Conservation (phyloP, 2,113 vertebrate genomes). For the Lutjanus erythropterus region DNA sequence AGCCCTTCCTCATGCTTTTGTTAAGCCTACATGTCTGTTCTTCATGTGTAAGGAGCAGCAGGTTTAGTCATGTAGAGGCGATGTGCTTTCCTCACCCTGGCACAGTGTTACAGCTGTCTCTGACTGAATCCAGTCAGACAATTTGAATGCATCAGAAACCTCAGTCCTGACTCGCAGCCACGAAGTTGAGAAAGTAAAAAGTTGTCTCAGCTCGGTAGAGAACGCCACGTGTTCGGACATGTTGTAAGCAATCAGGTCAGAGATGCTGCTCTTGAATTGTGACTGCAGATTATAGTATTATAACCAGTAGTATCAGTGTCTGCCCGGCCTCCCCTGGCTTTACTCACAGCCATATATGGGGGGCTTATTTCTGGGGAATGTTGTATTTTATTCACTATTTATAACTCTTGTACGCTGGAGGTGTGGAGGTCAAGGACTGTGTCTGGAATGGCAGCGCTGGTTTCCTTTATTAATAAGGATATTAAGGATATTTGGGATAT, state of each 20-base stretch:
- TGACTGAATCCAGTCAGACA: background rate
- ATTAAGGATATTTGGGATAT: no score
- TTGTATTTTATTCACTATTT: background rate
- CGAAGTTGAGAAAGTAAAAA: background rate
- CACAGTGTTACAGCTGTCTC: background rate
- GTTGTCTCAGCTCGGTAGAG: background rate
- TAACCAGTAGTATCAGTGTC: conserved; percentile 10
- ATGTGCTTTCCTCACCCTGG: background rate
- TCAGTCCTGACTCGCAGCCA: conserved; percentile 23
- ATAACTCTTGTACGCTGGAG: no score
- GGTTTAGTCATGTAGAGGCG: conserved; percentile 30
- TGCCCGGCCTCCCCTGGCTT: conserved; percentile 1
- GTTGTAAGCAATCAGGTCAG: conserved; percentile 26
- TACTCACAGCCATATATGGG: background rate
- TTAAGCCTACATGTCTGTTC: conserved; percentile 8
- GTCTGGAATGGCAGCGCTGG: no score
- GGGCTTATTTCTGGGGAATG: conserved; percentile 24
- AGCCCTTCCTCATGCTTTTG: conserved; percentile 1
- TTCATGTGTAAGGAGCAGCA: background rate
- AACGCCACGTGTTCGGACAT: conserved; percentile 21
- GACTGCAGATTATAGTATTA: conserved; percentile 52
- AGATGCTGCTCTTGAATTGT: conserved; percentile 19
- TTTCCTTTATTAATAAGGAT: no score
- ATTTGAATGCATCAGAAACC: background rate
- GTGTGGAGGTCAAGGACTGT: no score